Evolutionary conservation across 2,113 vertebrate genomes (phyloP), one percentile per base, ranked within the genome.

Genomic region (Charadrius vociferus): DNA sequence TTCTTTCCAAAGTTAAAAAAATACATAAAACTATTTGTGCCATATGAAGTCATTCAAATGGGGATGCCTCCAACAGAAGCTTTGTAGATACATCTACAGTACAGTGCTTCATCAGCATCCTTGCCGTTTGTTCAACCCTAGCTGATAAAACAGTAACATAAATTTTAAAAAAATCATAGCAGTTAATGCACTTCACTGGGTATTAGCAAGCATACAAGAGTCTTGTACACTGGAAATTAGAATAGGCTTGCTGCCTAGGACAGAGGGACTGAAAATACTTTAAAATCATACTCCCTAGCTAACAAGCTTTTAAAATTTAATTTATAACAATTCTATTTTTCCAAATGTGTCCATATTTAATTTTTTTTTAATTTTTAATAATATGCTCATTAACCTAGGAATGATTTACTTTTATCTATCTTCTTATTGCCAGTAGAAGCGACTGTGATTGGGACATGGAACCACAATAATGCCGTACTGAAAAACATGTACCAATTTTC

Each of bases 61-160:
- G 62, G 61, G 83, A 81, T 13, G 22, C 4, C 62, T 53, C 6
- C 59, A 86, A 66, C 20, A 97, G 67, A 87, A 97, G 67, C 89
- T 88, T 65, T 41, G 39, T 23, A 58, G 72, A 77, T 67, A 49
- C 27, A 56, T 67, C 58, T 84, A 65, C 4, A 12, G 55, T 30
- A 66, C 22, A 66, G 13, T 74, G 86, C 61, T 94, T 61, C 77
- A 68, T 93, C 95, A 95, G 63, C 94, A 95, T 74, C 85, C 32
- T 93, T 77, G 14, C 70, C 65, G 43, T 93, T 96, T 90, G 62
- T 82, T 94, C 90, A 95, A 53, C 79, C 72, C 88, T 56, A 70
- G 10, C 56, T 80, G 89, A 92, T 94, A 94, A 88, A 98, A 93
- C 20, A 85, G 52, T 43, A 94, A 96, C 95, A 95, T 93, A 14